These are phyloP conservation scores for Lasioglossum pauxillum DNA, from an alignment of 2,888 invertebrate genomes.

Conservation along the genomic window DNA sequence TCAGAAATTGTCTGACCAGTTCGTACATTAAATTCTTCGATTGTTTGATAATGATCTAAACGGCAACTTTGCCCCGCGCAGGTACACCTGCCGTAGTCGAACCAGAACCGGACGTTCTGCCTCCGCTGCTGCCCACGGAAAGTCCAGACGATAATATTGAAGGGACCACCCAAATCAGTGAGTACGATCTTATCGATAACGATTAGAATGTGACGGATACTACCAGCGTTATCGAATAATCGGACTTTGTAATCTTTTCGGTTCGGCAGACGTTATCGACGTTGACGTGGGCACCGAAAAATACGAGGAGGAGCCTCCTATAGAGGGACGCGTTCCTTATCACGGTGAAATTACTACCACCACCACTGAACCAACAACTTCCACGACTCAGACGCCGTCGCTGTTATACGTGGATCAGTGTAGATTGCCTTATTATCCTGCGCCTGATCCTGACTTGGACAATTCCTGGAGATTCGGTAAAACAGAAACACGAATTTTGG, in stretches of 20 bases:
- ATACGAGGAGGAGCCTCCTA: slow-evolving; percentile 58
- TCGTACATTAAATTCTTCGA: background rate
- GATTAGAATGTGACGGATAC: background rate
- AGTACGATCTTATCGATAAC: slow-evolving; percentile 33
- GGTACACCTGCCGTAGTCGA: slow-evolving; percentile 62
- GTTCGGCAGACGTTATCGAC: slow-evolving; percentile 62
- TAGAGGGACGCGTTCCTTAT: slow-evolving; percentile 62
- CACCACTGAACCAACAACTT: slow-evolving; percentile 79
- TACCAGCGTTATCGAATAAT: background rate
- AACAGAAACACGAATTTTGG: background rate
- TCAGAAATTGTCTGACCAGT: no score
- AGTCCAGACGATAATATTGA: slow-evolving; percentile 61
- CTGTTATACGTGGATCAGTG: slow-evolving; percentile 80
- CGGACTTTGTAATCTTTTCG: background rate
- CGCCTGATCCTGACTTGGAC: slow-evolving; percentile 85
- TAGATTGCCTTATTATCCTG: slow-evolving; percentile 86
- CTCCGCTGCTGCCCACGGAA: slow-evolving; percentile 69
- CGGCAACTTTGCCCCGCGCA: slow-evolving; percentile 55
- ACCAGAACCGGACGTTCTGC: slow-evolving; percentile 58
- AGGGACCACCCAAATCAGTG: slow-evolving; percentile 69
- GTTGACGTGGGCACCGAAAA: slow-evolving; percentile 57
- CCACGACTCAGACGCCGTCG: slow-evolving; percentile 75
- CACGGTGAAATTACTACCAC: slow-evolving; percentile 46
- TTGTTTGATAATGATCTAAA: background rate
- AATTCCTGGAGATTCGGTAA: slow-evolving; percentile 88